Conservation (phyloP, 2,113 vertebrate species). For the Pluvianellus socialis region DNA sequence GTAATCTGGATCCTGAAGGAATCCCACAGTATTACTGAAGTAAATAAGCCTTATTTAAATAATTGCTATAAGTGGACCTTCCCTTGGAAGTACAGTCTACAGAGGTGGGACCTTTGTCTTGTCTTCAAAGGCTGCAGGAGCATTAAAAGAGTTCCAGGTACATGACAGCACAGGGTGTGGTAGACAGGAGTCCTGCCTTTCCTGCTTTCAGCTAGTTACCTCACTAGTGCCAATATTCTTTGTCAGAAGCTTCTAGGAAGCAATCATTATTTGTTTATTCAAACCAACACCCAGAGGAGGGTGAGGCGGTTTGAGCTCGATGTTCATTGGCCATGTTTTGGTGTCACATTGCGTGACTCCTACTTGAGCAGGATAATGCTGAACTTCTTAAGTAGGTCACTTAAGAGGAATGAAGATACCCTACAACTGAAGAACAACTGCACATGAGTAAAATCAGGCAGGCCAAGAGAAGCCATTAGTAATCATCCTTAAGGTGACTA, state of each 20-base stretch:
- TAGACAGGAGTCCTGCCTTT: neutral
- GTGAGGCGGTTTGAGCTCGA: neutral
- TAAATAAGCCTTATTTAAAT: neutral
- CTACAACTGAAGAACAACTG: neutral
- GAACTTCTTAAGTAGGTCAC: neutral
- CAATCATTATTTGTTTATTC: neutral
- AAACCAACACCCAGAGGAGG: constrained; percentile 10
- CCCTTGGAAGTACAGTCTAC: neutral
- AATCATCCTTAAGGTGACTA: neutral
- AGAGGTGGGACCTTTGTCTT: neutral
- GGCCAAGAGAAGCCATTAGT: neutral
- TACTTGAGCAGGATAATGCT: neutral
- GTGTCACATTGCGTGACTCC: neutral
- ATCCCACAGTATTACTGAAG: neutral
- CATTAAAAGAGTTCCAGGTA: neutral
- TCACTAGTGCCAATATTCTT: neutral
- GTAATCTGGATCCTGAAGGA: neutral
- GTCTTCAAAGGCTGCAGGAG: neutral
- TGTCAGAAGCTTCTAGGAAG: constrained; percentile 3
- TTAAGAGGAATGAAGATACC: neutral
- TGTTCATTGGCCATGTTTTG: neutral
- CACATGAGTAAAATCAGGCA: neutral
- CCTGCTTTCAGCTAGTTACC: neutral
- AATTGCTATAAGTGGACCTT: neutral
- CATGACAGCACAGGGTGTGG: neutral